Evolutionary conservation across 2,888 invertebrate species (phyloP), one percentile per base, ranked within the genome.

Genomic region (Antheraea yamamai): DNA sequence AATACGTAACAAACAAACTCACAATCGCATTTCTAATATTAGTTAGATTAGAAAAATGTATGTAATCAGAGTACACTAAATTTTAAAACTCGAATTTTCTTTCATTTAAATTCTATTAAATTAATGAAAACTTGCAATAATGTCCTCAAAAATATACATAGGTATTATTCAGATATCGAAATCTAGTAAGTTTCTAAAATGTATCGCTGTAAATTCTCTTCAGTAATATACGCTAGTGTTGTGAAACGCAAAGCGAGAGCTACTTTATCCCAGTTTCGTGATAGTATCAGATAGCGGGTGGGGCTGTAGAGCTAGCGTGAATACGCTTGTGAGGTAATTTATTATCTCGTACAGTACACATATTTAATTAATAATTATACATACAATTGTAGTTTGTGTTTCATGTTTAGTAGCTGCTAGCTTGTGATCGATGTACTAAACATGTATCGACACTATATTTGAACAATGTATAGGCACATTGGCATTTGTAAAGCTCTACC

Each of bases 251-350:
- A 76, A 77, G 75, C 75, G 73, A 18, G 75, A 73, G 71, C 75
- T 51, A 75, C 73, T 77, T 74, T 75, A 77, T 74, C 72, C 75
- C 61, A 72, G 76, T 70, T 75, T 75, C 76, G 78, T 76, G 77
- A 77, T 76, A 55, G 76, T 77, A 76, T 77, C 77, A 61, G 55
- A 55, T 39, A 73, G 73, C 26, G 68, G 58, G n/a, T 23, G 26
- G 18, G 70, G 73, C 26, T 51, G 10, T 39, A 70, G 4, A n/a
- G 20, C 39, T n/a, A 70, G 70, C 70, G 39, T 70, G 10, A n/a
- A 70, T 8, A 18, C 26, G 14, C 16, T 66, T 10, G 64, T 66
- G 6, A 66, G 14, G 16, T 16, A 26, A 16, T 52, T 10, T 23
- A 23, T 23, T 61, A 61, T 61, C n/a, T n/a, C n/a, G 12, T 12